Evolutionary conservation across 2,797 vertebrate genomes (phyloP).

Genomic region (Squalus acanthias): DNA sequence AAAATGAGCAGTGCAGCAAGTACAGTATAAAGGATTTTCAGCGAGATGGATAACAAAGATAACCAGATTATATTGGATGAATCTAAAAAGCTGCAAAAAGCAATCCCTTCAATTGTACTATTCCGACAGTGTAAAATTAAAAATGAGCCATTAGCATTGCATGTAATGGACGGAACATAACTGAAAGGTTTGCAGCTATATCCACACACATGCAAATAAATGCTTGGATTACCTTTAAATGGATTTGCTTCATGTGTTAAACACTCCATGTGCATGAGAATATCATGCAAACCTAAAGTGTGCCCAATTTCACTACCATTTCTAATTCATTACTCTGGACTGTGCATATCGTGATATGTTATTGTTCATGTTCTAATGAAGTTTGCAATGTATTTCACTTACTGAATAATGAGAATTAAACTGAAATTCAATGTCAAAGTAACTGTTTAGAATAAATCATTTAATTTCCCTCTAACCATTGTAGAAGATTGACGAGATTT

Average conservation of each 20-base stretch:
- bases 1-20: constrained; percentile 97
- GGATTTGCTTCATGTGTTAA: constrained; percentile 99
- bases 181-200: constrained; percentile 92
- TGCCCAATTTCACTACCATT: constrained; percentile 85
- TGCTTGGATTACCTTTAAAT: constrained; percentile 98
- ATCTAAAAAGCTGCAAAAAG: constrained; percentile 91
- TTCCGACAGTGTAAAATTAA: constrained; percentile 98
- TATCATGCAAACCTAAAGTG: constrained; percentile 92
- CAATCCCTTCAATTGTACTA: constrained; percentile 93
- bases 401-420: constrained; percentile 63
- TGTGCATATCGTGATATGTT: constrained; percentile 70
- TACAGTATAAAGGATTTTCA: constrained; percentile 91
- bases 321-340: constrained; percentile 64
- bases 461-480: constrained; percentile 59
- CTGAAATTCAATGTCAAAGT: constrained; percentile 73
- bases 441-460: constrained; percentile 67
- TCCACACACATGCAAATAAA: constrained; percentile 67
- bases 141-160: constrained; percentile 73
- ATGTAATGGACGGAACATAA: constrained; percentile 77
- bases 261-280: constrained; percentile 99
- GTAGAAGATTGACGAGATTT: constrained; percentile 57
- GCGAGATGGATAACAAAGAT: constrained; percentile 99
- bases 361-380: constrained; percentile 78
- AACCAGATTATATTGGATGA: constrained; percentile 97
- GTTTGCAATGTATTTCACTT: constrained; percentile 79